These are phyloP conservation scores for Drosophila demipolita DNA, from an alignment of 2,888 invertebrate genomes.

Conservation along the genomic window DNA sequence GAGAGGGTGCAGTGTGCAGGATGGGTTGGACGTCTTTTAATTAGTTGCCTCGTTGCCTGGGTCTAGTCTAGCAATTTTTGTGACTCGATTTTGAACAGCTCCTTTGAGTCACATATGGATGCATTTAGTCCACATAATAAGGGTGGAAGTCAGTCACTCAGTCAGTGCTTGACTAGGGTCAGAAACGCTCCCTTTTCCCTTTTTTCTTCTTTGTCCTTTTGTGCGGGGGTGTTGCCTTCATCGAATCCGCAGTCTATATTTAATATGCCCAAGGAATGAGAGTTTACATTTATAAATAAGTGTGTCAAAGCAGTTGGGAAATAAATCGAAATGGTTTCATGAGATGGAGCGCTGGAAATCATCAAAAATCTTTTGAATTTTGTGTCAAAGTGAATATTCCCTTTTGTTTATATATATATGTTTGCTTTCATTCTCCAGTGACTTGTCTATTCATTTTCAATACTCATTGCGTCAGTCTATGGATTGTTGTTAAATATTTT, in stretches of 20 bases:
- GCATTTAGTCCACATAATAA: slow-evolving; percentile 24
- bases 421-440: neutral
- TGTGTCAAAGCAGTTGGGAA: slow-evolving; percentile 31
- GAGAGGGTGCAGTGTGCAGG: neutral
- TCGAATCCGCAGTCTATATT: slow-evolving; percentile 16
- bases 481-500: neutral
- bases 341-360: neutral
- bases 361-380: slow-evolving; percentile 7
- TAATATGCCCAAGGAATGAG: slow-evolving; percentile 22
- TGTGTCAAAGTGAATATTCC: neutral
- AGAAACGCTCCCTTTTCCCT: slow-evolving; percentile 8
- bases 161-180: slow-evolving; percentile 30
- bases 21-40: slow-evolving; percentile 44
- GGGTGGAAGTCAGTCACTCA: slow-evolving; percentile 31
- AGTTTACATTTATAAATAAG: slow-evolving; percentile 31
- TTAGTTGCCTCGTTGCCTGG: slow-evolving; percentile 47
- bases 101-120: slow-evolving; percentile 31
- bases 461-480: neutral
- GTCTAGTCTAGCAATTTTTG: slow-evolving; percentile 27
- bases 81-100: slow-evolving; percentile 27
- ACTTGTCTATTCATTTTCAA: neutral
- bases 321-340: slow-evolving; percentile 5
- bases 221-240: neutral
- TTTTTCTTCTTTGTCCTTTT: neutral
- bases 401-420: neutral